Base-by-base conservation (phyloP, 2,888 invertebrate species). In the Meiosimyza platycephala region DNA sequence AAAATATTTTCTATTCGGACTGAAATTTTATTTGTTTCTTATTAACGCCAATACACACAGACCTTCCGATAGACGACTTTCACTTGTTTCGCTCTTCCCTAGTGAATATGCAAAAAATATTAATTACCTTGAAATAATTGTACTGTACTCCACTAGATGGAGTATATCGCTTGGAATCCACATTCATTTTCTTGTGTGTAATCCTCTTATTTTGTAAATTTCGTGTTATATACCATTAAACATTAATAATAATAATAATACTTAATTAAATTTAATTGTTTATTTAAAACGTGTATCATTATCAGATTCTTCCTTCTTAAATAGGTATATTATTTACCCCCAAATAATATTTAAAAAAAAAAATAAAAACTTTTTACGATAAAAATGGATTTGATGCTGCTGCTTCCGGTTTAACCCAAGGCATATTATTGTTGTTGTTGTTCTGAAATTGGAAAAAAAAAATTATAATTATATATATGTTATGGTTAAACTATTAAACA, bases 301-400 rank as follows among this genome's bases (percentile, higher is more conserved):
- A 72, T 62, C 60, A 67, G 59, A 59, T 70, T 63, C 52, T 54
- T 52, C 60, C n/a, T 70, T 63, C 54, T 52, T 40, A 40, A 40
- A 40, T 40, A 40, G 22, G 40, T 54, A 54, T 63, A 47, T 40
- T 40, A 7, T 68, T 70, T 47, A 47, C 28, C 54, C 54, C 40
- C 62, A 52, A 51, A 63, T 54, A 40, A 16, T 63, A 51, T 40
- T 28, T 54, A 22, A 16, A 51, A 15, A 40, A 16, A 63, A 50
- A 54, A 50, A 63, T 57, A 16, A 40, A 15, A 40, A 40, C n/a
- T 78, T 72, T 77, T 84, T 86, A 87, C 79, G 86, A 87, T 81
- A 87, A 84, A 85, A 87, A 87, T 80, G 87, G 87, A 84, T 87
- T 87, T 78, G 86, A 87, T 81, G 87, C 84, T 78, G 84, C 78